These are phyloP conservation scores for Urophycis tenuis DNA, from an alignment of 2,797 vertebrate genomes.

Conservation along the genomic window DNA sequence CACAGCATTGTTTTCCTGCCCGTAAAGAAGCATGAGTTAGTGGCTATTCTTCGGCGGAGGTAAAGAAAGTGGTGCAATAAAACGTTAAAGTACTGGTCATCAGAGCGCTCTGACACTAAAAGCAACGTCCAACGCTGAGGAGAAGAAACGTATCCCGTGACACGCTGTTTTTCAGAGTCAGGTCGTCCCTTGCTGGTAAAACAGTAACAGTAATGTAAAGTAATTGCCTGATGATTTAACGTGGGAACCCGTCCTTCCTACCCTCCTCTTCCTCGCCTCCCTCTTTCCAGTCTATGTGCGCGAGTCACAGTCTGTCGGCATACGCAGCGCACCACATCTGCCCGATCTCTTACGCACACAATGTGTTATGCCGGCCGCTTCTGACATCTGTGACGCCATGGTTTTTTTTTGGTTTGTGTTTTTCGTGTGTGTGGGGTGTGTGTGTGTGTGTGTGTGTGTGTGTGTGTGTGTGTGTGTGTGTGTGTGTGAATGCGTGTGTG, in stretches of 20 bases:
- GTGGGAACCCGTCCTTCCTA: slow-evolving; percentile 33
- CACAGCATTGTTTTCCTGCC: not conserved
- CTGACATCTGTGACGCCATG: not conserved
- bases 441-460: too few relatives aligned
- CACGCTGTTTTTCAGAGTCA: not conserved
- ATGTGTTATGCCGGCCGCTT: not conserved
- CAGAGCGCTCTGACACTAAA: not conserved
- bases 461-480: too few relatives aligned
- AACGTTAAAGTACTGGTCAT: too few relatives aligned
- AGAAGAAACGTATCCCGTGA: not conserved
- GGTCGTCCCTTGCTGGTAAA: not conserved
- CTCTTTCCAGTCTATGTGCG: slow-evolving; percentile 63
- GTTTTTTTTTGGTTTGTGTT: too few relatives aligned
- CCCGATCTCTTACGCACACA: slow-evolving; percentile 4
- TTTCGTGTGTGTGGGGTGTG: too few relatives aligned
- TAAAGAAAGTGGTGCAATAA: not conserved
- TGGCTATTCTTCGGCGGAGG: not conserved
- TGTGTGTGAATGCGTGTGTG: too few relatives aligned
- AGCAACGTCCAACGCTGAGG: not conserved
- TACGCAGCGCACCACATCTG: slow-evolving; percentile 39
- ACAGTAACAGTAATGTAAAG: slow-evolving; percentile 14
- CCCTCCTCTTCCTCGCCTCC: slow-evolving; percentile 1
- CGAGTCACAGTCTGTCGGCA: slow-evolving; percentile 60
- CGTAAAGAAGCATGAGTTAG: not conserved
- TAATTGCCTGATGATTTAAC: slow-evolving; percentile 52